phyloP scores from a whole-genome alignment of 2,888 invertebrate species.

The Hydrotaea diabolus region DNA sequence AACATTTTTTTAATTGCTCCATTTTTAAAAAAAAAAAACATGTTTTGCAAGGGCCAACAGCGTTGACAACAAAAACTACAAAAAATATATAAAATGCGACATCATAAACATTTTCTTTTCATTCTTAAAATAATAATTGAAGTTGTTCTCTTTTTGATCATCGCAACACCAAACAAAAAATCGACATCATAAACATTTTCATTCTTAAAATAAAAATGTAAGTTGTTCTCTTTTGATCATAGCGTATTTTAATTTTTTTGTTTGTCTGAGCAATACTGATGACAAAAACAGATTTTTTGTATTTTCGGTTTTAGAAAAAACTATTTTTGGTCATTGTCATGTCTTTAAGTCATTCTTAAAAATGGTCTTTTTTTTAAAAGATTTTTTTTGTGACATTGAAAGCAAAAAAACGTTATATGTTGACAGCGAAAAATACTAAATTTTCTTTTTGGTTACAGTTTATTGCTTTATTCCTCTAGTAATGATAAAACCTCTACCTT shows the following conservation, averaged over 20 bases:
- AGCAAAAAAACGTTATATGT: no score
- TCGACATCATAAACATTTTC: no score
- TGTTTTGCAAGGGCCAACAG: neutral
- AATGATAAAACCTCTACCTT: no score
- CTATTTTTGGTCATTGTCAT: neutral
- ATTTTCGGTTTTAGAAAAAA: neutral
- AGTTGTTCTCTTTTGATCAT: neutral
- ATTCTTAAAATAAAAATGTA: no score
- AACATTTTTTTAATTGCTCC: neutral
- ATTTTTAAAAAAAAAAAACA: neutral
- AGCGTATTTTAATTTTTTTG: neutral
- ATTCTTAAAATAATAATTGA: neutral
- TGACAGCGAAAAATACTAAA: no score
- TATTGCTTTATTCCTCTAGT: no score
- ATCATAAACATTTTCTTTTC: neutral
- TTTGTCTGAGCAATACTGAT: no score
- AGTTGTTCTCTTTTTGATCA: neutral
- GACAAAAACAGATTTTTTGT: neutral
- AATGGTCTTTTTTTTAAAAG: neutral
- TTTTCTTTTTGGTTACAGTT: no score
- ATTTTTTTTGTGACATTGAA: no score
- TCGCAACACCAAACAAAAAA: no score
- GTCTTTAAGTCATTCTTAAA: neutral
- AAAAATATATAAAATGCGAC: neutral
- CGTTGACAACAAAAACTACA: neutral